Conservation (phyloP, 2,797 vertebrate genomes). For the Megalops cyprinoides region DNA sequence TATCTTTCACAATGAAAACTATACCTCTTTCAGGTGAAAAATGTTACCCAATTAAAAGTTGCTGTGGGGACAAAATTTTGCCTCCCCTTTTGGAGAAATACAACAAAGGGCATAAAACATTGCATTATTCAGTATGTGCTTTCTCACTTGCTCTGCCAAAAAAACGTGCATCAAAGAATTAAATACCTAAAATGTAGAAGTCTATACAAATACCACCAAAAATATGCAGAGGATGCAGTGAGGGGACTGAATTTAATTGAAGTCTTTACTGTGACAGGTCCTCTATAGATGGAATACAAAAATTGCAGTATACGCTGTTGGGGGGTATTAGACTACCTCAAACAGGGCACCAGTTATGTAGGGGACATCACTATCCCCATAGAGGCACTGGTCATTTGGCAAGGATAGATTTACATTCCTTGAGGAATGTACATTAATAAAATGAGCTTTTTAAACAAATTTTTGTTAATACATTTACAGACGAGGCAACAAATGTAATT, state of each 20-base stretch:
- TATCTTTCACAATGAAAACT: conserved; percentile 64
- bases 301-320: background rate
- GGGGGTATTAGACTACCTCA: no score
- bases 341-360: no score
- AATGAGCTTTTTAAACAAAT: no score
- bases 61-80: conserved; percentile 59
- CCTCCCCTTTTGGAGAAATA: conserved; percentile 50
- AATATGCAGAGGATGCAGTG: background rate
- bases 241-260: background rate
- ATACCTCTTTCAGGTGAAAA: conserved; percentile 57
- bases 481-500: no score
- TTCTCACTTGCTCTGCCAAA: conserved; percentile 26
- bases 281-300: background rate
- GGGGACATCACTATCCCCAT: no score
- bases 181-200: conserved; percentile 23
- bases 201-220: conserved; percentile 33
- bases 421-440: no score
- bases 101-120: conserved; percentile 51
- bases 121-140: conserved; percentile 59
- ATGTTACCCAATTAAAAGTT: conserved; percentile 76
- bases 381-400: no score
- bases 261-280: no score
- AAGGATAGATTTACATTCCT: no score
- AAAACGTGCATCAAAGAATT: conserved; percentile 40
- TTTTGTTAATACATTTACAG: no score